Evolutionary conservation across 1,140 invertebrate genomes (phyloP), one percentile per base, ranked within the genome.

Genomic region (Pararge aegeria): DNA sequence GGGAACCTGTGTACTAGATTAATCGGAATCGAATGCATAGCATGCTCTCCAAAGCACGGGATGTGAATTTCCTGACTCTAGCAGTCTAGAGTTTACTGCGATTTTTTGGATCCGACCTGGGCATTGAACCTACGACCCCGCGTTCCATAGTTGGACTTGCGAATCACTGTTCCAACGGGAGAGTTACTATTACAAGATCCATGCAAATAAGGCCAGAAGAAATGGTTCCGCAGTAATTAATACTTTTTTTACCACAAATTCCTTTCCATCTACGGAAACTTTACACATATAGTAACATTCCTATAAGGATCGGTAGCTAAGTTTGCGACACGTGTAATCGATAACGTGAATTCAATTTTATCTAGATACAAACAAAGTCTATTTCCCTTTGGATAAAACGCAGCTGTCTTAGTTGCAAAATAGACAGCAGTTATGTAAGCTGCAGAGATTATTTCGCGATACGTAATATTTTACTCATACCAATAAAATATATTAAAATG

Each of bases 221-320:
- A 57, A 57, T 49, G 15, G 44, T 57, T 57, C 20, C 46, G 46
- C 18, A 34, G 21, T 34, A 27, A 27, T 38, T 57, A 34, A 34
- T 34, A 34, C 30, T 34, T 12, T 51, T 50, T 57, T 57, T 50
- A 21, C 29, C 38, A 27, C 15, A 46, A 57, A 27, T n/a, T 18
- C 13, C 13, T 48, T 18, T 50, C 10, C 29, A 51, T 51, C 21
- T 51, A 16, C 9, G 5, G 3, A 18, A 30, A 51, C 30, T 51
- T 51, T 12, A 50, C 46, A 2, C 18, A 21, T 29, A 21, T 57
- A 37, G 29, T 10, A 29, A 46, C 38, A 42, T 58, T 58, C 38
- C 38, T 16, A 29, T 20, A 29, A 42, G 52, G 19, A 27, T 4
- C 30, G 10, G n/a, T 9, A 10, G 19, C 18, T 38, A 19, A 40